Percentiles rank a stretch among this genome's conserved stretches.
These are phyloP conservation scores for Nixonia krombeini DNA, from an alignment of 1,140 invertebrate genomes.

Conservation along the genomic window DNA sequence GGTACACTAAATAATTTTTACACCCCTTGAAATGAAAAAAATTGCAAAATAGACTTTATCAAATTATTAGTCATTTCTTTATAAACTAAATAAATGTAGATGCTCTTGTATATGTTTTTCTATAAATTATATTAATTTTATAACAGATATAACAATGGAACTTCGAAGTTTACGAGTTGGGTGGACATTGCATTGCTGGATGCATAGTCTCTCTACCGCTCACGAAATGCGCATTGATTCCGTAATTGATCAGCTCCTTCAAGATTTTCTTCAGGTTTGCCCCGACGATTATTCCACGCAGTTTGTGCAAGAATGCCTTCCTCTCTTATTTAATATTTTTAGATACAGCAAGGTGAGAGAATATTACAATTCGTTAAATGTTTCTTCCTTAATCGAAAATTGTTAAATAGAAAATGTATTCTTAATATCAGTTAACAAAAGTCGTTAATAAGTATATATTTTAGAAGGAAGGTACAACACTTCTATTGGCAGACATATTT, in stretches of 20 bases:
- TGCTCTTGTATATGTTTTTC: too few relatives aligned
- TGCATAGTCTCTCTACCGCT: constrained; percentile 88
- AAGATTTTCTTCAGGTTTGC: constrained; percentile 91
- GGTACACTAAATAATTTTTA: too few relatives aligned
- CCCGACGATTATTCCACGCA: constrained; percentile 87
- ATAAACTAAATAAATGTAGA: too few relatives aligned
- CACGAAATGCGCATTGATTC: constrained; percentile 86
- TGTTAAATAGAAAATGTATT: too few relatives aligned
- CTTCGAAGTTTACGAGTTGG: constrained; percentile 85
- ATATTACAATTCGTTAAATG: too few relatives aligned
- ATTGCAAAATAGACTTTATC: too few relatives aligned
- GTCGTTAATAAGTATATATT: constrained; percentile 34
- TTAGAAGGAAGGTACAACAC: constrained; percentile 89
- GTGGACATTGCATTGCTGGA: constrained; percentile 94
- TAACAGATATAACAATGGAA: constrained; percentile 86
- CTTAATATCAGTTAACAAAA: not conserved
- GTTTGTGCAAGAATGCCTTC: constrained; percentile 91
- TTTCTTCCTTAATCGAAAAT: too few relatives aligned
- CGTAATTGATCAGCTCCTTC: constrained; percentile 90
- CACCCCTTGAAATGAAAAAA: too few relatives aligned
- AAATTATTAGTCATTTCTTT: too few relatives aligned
- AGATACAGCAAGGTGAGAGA: constrained; percentile 85
- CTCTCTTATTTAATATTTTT: constrained; percentile 91
- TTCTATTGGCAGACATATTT: constrained; percentile 90
- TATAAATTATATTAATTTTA: not conserved